phyloP scores from a whole-genome alignment of 2,113 vertebrate genomes.

The Gymnobelideus leadbeateri region DNA sequence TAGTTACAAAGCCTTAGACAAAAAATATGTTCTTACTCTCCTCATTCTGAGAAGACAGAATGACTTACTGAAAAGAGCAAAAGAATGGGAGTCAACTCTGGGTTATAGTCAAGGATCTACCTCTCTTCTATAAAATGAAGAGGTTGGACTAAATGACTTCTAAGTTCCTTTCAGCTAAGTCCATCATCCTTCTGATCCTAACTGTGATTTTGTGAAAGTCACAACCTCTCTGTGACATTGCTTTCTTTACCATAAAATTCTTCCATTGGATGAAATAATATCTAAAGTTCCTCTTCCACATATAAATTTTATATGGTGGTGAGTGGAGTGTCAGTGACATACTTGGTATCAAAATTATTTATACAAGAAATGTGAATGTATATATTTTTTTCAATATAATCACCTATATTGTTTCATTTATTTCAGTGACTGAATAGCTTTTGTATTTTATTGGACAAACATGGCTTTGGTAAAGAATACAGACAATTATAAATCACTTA shows the following conservation, averaged over 20 bases:
- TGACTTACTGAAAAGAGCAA: conserved; percentile 1
- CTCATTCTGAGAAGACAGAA: conserved; percentile 23
- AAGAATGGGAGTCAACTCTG: neutral
- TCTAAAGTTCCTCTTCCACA: neutral
- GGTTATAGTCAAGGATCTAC: neutral
- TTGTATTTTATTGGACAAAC: neutral
- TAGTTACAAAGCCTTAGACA: conserved; percentile 7
- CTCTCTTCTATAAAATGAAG: neutral
- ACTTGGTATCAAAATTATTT: neutral
- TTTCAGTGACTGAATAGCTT: neutral
- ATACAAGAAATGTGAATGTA: neutral
- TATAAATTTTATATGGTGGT: neutral
- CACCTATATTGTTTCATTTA: neutral
- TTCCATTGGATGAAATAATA: neutral
- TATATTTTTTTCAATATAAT: neutral
- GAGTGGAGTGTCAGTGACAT: neutral
- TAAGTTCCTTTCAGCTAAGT: neutral
- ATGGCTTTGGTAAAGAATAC: neutral
- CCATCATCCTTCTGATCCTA: neutral
- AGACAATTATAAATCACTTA: neutral
- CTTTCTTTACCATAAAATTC: neutral
- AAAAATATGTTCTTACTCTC: conserved; percentile 40
- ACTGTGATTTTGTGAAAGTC: neutral
- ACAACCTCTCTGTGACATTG: neutral
- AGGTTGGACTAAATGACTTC: neutral